phyloP scores from a whole-genome alignment of 2,113 vertebrate species.

The Dasyornis broadbenti region DNA sequence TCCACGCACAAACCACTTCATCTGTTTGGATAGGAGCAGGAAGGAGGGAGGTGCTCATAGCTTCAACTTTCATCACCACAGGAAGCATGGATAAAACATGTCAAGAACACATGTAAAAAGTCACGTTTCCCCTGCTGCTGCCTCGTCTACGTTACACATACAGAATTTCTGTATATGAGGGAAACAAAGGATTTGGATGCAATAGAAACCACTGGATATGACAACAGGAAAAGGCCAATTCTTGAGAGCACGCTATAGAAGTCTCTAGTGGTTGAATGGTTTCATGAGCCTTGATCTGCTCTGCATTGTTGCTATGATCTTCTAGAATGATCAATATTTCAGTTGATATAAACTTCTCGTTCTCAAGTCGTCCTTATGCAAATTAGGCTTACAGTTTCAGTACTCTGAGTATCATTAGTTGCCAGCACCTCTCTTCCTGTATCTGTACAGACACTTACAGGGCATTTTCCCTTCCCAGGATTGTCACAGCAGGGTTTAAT shows the following conservation, averaged over 20 bases:
- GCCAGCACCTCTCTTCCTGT: background rate
- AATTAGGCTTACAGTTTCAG: background rate
- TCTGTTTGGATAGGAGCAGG: background rate
- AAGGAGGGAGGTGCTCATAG: background rate
- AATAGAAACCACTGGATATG: background rate
- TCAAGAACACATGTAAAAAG: background rate
- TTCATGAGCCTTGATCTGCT: background rate
- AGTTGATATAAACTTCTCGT: background rate
- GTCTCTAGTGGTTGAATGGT: background rate
- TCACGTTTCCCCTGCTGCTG: background rate
- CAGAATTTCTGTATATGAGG: background rate
- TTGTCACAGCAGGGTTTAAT: background rate
- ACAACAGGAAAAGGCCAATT: background rate
- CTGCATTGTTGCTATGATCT: background rate
- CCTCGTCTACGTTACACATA: background rate
- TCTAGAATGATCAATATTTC: background rate
- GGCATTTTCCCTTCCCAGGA: background rate
- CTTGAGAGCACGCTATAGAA: background rate
- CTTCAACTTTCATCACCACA: background rate
- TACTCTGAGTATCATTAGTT: background rate
- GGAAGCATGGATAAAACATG: background rate
- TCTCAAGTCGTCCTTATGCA: background rate
- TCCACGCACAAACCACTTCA: background rate
- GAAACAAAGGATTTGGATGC: background rate
- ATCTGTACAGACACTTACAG: background rate